Evolutionary conservation across 2,888 invertebrate species (phyloP).

Genomic region (Lasioglossum leucozonium): DNA sequence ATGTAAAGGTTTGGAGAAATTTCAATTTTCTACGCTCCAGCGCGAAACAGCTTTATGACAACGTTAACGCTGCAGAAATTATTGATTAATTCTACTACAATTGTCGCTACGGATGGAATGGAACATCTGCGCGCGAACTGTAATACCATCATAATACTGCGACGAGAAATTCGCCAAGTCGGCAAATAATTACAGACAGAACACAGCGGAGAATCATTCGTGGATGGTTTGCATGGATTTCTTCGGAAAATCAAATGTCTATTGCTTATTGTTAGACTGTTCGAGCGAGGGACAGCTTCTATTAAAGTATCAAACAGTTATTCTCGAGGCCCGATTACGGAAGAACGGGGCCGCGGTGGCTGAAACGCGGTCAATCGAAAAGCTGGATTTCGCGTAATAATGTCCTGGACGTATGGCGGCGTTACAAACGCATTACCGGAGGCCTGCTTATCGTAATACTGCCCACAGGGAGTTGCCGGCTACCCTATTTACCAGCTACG

Average conservation of each 20-base stretch:
- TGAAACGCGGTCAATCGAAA: constrained; percentile 35
- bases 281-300: not conserved
- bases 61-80: not conserved
- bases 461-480: constrained; percentile 45
- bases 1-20: constrained; percentile 1
- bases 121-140: not conserved
- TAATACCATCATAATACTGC: not conserved
- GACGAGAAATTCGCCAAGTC: not conserved
- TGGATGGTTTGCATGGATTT: not conserved
- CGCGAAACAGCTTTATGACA: not conserved
- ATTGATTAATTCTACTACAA: not conserved
- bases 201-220: not conserved
- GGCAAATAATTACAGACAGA: not conserved
- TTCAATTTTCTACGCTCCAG: not conserved
- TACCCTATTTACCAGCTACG: constrained; percentile 53
- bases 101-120: not conserved
- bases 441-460: constrained; percentile 60
- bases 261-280: not conserved
- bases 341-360: not conserved
- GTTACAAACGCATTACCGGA: constrained; percentile 46
- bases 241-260: too few relatives aligned
- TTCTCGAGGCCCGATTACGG: not conserved
- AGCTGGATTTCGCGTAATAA: constrained; percentile 49
- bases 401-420: constrained; percentile 14
- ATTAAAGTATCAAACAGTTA: not conserved